Percentiles rank a stretch among this genome's conserved stretches.
Conservation (phyloP, 1,140 invertebrate species). For the Aphaenogaster ashmeadi region DNA sequence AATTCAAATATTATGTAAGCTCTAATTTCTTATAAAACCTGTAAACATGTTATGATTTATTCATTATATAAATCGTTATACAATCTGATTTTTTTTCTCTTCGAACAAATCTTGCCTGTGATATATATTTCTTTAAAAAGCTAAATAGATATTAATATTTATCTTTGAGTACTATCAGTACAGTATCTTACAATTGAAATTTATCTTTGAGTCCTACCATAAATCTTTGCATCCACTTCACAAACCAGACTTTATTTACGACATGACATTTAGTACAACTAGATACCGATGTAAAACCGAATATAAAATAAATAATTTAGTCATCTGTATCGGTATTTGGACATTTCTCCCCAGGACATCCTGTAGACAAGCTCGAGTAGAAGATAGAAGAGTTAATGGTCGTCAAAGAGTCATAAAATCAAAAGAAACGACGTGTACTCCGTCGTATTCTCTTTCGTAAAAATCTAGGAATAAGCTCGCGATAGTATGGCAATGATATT, state of each 20-base stretch:
- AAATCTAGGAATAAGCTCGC: constrained; percentile 73
- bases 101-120: neutral
- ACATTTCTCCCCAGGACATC: constrained; percentile 2
- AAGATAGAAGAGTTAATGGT: constrained; percentile 66
- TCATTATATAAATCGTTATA: neutral
- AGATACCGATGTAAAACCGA: neutral
- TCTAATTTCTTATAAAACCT: neutral
- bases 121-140: neutral
- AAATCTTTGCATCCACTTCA: neutral
- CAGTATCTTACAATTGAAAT: too few relatives aligned
- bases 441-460: constrained; percentile 59
- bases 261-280: neutral
- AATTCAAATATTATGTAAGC: neutral
- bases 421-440: constrained; percentile 66
- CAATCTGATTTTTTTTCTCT: neutral
- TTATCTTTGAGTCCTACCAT: neutral
- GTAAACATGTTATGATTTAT: neutral
- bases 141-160: neutral
- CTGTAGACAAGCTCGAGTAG: constrained; percentile 40
- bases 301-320: constrained; percentile 18
- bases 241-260: neutral
- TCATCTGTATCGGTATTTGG: neutral
- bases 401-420: constrained; percentile 73
- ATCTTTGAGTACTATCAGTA: neutral
- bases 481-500: constrained; percentile 67